Percentiles rank a stretch among this genome's conserved stretches.
These are phyloP conservation scores for Cyclophora albipunctata DNA, from an alignment of 2,888 invertebrate genomes.

Conservation along the genomic window DNA sequence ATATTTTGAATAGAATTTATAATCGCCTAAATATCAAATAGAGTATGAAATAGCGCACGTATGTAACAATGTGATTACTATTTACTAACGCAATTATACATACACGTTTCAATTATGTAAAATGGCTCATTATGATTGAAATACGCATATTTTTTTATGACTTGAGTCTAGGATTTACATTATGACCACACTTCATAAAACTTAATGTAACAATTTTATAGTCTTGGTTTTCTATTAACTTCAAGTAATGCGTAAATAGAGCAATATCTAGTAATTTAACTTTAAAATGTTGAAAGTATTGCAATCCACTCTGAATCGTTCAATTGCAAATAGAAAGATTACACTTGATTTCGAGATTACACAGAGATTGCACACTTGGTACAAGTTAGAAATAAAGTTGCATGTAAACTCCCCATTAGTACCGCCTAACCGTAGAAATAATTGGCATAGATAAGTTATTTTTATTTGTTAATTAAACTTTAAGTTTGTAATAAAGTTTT, in stretches of 20 bases:
- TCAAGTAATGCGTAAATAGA: too few species aligned
- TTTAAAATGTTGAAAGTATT: too few species aligned
- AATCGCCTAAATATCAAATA: conserved; percentile 26
- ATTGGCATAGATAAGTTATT: conserved; percentile 8
- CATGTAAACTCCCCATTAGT: not conserved
- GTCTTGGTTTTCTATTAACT: too few species aligned
- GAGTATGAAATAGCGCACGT: conserved; percentile 25
- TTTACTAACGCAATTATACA: conserved; percentile 3
- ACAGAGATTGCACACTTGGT: too few species aligned
- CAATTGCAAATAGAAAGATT: too few species aligned
- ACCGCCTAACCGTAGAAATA: not conserved
- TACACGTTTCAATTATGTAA: not conserved
- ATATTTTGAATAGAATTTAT: too few species aligned
- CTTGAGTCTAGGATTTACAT: too few species aligned
- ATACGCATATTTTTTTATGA: not conserved
- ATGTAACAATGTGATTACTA: conserved; percentile 17
- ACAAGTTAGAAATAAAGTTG: not conserved
- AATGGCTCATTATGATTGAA: not conserved
- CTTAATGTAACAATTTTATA: too few species aligned
- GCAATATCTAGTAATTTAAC: too few species aligned
- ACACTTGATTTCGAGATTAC: too few species aligned
- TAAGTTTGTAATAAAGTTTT: conserved; percentile 19
- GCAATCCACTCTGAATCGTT: too few species aligned
- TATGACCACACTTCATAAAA: too few species aligned
- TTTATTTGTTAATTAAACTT: conserved; percentile 22